Evolutionary conservation across 1,140 invertebrate species (phyloP).

Genomic region (Euura saliciscinereae): DNA sequence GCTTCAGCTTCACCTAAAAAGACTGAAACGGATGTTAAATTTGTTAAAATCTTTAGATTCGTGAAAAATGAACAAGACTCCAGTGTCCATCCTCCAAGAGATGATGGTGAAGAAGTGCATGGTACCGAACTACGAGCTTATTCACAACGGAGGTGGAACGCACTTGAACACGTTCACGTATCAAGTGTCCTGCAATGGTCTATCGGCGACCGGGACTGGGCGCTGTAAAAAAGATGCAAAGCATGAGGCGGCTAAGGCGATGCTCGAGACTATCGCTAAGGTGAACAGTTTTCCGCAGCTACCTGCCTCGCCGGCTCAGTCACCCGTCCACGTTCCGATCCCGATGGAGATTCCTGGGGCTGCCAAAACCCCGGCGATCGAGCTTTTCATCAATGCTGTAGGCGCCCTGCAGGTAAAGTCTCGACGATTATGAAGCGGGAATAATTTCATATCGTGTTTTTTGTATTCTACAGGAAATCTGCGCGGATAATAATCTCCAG

Average conservation of each 20-base stretch:
- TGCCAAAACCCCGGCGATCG: constrained; percentile 27
- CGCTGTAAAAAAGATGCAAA: constrained; percentile 76
- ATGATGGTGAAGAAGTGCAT: constrained; percentile 67
- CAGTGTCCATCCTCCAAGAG: constrained; percentile 76
- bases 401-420: constrained; percentile 45
- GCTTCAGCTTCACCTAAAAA: too few species aligned
- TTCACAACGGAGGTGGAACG: constrained; percentile 72
- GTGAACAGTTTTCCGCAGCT: constrained; percentile 52
- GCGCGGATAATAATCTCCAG: constrained; percentile 67
- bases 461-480: constrained; percentile 58
- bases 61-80: constrained; percentile 62
- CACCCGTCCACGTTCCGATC: constrained; percentile 38
- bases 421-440: neutral
- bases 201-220: constrained; percentile 61
- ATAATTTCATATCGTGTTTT: neutral
- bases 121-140: constrained; percentile 71
- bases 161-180: constrained; percentile 77
- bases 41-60: neutral
- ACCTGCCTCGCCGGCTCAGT: constrained; percentile 42
- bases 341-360: constrained; percentile 24
- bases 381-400: constrained; percentile 49
- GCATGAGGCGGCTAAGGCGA: constrained; percentile 68
- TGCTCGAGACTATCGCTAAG: constrained; percentile 57
- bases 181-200: constrained; percentile 56
- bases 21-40: neutral